These are phyloP conservation scores for Centropyge bicolor DNA, from an alignment of 2,797 vertebrate species.

Conservation along the genomic window DNA sequence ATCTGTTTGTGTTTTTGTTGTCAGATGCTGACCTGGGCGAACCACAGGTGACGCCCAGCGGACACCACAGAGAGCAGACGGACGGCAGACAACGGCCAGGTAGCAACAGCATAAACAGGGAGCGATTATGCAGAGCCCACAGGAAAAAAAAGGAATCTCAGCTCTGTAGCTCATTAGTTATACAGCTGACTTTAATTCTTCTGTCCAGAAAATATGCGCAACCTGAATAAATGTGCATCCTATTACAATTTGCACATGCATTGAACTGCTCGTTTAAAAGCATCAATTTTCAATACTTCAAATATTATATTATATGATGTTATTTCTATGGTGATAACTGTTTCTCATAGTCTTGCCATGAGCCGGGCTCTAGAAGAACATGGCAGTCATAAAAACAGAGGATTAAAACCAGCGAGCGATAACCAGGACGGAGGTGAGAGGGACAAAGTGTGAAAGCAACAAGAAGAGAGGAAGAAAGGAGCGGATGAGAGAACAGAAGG, in stretches of 20 bases:
- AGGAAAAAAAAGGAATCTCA: not conserved
- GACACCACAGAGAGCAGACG: constrained; percentile 34
- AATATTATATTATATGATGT: too few species aligned
- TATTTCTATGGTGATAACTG: not conserved
- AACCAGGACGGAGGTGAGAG: constrained; percentile 21
- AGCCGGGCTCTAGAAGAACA: constrained; percentile 2
- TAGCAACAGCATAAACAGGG: constrained; percentile 12
- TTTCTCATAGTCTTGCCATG: too few species aligned
- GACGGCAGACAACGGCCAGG: constrained; percentile 18
- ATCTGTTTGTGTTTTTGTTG: not conserved
- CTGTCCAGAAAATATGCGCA: not conserved
- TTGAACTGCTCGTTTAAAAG: too few species aligned
- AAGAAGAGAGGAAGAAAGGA: constrained; percentile 36
- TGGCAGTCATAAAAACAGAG: not conserved
- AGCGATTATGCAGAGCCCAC: not conserved
- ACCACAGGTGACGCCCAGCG: constrained; percentile 50
- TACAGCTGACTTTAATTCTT: not conserved
- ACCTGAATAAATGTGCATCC: not conserved
- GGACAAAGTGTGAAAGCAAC: constrained; percentile 36
- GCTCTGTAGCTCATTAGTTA: not conserved
- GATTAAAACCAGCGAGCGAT: constrained; percentile 3
- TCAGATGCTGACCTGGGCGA: constrained; percentile 54
- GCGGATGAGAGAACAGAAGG: constrained; percentile 54
- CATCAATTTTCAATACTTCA: too few species aligned
- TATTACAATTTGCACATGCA: not conserved